Base-by-base conservation (phyloP, 2,113 vertebrate species). In the Mungos mungo region DNA sequence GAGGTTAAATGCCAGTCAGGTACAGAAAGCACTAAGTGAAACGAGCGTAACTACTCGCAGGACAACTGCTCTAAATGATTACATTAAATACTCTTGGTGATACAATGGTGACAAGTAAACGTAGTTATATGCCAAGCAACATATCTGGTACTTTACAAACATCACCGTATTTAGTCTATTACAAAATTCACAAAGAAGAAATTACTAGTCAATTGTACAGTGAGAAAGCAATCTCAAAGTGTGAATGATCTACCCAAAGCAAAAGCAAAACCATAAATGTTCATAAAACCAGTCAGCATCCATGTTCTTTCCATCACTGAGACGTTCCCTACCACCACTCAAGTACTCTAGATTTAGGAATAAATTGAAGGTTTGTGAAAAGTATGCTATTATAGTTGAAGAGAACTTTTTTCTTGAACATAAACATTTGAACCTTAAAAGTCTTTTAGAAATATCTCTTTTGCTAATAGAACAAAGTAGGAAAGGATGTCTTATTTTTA, bases 381-480 rank as follows among this genome's bases (percentile, higher is more conserved):
- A 94, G 57, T 76, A 90, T 33, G 13, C 27, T 96, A 14, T 18
- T 47, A 79, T 1, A 57, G 45, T 77, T 82, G 76, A 86, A 71
- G 12, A 97, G 25, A 90, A 90, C 13, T 4, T 21, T 86, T 88
- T 88, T 87, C 84, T 69, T 90, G 27, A 60, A 76, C 13, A 94
- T 33, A 85, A 85, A 93, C 45, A 90, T 13, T 52, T 96, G 65
- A 95, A 95, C 69, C 84, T 41, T 95, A 86, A 83, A 93, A 97
- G 63, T 3, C 12, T 86, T 95, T 85, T 77, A 82, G 38, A 97
- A 90, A 88, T 88, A 77, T 15, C 31, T 97, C 69, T 94, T 88
- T 19, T 86, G n/a, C 25, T 83, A 95, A 79, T 1, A 92, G 21
- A 72, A 60, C 21, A 95, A 96, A 63, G 54, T 66, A 96, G 52